Evolutionary conservation across 2,797 vertebrate species (phyloP).

Genomic region (Lepilemur ruficaudatus): DNA sequence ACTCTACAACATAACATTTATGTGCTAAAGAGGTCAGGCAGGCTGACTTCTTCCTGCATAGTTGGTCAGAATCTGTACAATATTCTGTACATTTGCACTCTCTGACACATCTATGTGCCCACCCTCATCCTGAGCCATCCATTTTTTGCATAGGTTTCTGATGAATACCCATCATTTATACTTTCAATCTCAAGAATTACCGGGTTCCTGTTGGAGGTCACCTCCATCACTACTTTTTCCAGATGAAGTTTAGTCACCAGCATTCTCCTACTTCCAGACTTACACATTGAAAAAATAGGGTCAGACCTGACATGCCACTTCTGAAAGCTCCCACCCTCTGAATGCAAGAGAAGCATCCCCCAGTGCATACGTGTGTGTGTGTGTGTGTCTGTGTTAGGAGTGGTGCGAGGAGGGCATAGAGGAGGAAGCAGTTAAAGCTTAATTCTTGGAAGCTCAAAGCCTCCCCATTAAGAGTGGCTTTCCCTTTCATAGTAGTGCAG

Average conservation of each 20-base stretch:
- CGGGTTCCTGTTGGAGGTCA: background rate
- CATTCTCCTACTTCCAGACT: background rate
- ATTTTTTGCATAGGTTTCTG: background rate
- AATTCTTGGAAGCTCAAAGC: background rate
- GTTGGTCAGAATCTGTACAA: background rate
- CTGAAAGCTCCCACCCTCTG: background rate
- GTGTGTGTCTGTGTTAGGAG: fast-evolving
- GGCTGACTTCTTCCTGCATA: background rate
- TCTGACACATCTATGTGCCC: background rate
- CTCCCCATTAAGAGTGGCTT: background rate
- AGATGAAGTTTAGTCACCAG: background rate
- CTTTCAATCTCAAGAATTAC: background rate
- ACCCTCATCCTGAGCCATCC: no score
- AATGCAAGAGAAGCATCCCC: background rate
- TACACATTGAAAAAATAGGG: background rate
- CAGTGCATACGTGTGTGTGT: no score
- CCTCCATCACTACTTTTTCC: background rate
- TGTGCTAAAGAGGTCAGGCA: background rate
- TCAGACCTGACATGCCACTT: background rate
- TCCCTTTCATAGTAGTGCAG: background rate
- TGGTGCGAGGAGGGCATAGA: fast-evolving
- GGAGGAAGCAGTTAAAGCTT: background rate
- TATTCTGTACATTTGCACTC: background rate
- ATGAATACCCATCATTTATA: background rate
- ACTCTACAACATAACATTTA: background rate